These are phyloP conservation scores for Lathamus discolor DNA, from an alignment of 2,113 vertebrate genomes.

Conservation along the genomic window DNA sequence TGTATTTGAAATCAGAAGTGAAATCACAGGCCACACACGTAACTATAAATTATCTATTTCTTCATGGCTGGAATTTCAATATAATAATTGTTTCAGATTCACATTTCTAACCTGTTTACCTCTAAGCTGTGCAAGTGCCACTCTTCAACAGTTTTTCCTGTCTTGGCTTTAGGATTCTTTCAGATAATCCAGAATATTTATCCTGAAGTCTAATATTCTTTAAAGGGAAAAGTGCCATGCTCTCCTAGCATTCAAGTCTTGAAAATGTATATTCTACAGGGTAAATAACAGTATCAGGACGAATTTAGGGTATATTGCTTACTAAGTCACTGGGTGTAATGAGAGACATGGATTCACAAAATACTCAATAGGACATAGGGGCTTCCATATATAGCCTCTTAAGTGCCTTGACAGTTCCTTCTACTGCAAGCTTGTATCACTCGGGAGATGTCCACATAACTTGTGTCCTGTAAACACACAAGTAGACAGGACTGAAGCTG, in stretches of 20 bases:
- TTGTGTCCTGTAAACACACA: background rate
- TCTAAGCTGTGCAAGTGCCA: background rate
- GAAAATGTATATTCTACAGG: background rate
- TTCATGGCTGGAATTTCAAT: background rate
- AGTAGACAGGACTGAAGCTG: background rate
- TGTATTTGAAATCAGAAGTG: background rate
- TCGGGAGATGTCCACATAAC: background rate
- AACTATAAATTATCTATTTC: background rate
- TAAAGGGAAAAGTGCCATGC: background rate
- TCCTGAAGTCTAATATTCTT: background rate
- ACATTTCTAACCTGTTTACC: background rate
- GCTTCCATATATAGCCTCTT: background rate
- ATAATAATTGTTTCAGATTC: background rate
- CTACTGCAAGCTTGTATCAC: background rate
- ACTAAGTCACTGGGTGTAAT: background rate
- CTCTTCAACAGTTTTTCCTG: background rate
- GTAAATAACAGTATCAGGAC: background rate
- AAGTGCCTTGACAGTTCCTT: background rate
- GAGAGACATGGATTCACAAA: background rate
- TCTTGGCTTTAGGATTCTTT: background rate
- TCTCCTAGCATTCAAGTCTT: background rate
- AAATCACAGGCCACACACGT: background rate
- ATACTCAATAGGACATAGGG: background rate
- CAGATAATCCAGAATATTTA: background rate
- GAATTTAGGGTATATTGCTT: background rate